Base-by-base conservation (phyloP, 2,888 invertebrate genomes). In the Drosophila leonis region DNA sequence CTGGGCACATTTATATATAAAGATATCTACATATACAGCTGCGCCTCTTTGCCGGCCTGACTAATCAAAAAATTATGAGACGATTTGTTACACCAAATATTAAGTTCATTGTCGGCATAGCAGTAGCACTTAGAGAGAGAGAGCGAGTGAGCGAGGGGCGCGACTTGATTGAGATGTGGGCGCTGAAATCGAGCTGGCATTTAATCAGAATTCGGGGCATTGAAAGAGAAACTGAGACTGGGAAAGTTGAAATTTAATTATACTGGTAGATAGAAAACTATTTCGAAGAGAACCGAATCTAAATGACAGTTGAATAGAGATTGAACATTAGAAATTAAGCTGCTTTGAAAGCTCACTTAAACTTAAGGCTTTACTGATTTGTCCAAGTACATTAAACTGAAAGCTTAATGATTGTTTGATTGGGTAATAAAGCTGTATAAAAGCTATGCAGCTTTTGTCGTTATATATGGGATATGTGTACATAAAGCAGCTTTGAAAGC, bases 61-160 rank as follows among this genome's bases (percentile, higher is more conserved):
- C 89, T 83, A 86, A 84, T 84, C 89, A 81, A 66, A 68, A 72
- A 88, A 88, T 81, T 76, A 88, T 86, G 76, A 86, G 84, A 65
- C 84, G 70, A 86, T 84, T 84, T 78, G 89, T 51, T 75, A 88
- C 87, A 88, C 68, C 75, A 70, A 73, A 68, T 80, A 78, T 68
- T 64, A 72, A 72, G 77, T 74, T 74, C 79, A 61, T 78, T 83
- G 62, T 29, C 62, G 59, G 72, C 39, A 0, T 18, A 12, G 64
- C 10, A 67, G 24, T 37, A 39, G 51, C 39, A 54, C 51, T 57
- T 54, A 33, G 33, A 18, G 64, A 24, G 35, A 13, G 33, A 18
- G 60, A 29, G n/a, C 10, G 33, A 37, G 35, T n/a, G n/a, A 29
- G n/a, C 10, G 33, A 37, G 35, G 37, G 24, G 27, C n/a, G 15